Conservation (phyloP, 1,140 invertebrate genomes). For the Drosophila lacertosa region DNA sequence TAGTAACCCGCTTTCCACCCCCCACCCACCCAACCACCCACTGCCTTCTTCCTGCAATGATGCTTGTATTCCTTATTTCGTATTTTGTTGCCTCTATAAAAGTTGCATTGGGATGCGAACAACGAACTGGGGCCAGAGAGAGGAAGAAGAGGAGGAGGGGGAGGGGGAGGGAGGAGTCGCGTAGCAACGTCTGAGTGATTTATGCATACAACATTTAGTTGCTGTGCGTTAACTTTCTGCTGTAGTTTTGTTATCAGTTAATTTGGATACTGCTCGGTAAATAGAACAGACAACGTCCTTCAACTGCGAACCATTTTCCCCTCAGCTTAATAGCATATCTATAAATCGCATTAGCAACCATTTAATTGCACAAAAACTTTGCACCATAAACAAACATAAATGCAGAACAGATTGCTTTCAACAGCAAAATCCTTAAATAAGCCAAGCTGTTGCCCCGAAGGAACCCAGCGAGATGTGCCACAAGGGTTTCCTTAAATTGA, state of each 20-base stretch:
- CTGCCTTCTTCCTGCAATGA: too few species aligned
- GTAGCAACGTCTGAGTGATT: constrained; percentile 52
- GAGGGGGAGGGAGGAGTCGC: not conserved
- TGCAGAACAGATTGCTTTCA: not conserved
- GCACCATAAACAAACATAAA: not conserved
- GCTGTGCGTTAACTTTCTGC: not conserved
- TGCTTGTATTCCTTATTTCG: not conserved
- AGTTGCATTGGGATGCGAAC: not conserved
- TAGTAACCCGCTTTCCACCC: not conserved
- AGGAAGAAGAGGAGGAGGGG: too few species aligned
- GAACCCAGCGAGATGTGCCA: too few species aligned
- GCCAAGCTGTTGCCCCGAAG: too few species aligned
- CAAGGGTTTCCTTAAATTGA: too few species aligned
- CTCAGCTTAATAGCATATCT: constrained; percentile 9
- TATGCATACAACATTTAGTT: constrained; percentile 26
- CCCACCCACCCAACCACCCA: too few species aligned
- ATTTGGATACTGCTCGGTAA: constrained; percentile 51
- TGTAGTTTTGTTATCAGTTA: constrained; percentile 42
- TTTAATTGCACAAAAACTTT: constrained; percentile 45
- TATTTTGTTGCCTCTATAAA: constrained; percentile 3
- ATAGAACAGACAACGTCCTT: too few species aligned
- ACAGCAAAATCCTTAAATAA: not conserved
- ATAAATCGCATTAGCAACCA: constrained; percentile 50
- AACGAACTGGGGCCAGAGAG: too few species aligned
- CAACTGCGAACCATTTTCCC: too few species aligned